Conservation (phyloP, 2,797 vertebrate genomes). For the Gallinago solitaria region DNA sequence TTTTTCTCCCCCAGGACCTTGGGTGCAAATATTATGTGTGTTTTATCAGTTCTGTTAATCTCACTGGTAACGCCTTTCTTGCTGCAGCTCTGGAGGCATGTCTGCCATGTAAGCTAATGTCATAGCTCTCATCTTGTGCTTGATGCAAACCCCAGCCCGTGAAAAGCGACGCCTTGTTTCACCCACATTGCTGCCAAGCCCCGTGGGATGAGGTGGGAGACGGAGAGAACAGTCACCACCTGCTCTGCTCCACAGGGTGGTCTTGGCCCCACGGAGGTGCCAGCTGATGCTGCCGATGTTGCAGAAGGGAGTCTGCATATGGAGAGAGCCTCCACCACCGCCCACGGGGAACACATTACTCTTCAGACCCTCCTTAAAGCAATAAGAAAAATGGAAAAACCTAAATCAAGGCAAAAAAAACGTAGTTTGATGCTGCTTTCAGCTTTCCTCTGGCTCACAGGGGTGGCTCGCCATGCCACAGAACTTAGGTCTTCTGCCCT, state of each 20-base stretch:
- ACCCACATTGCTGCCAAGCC: neutral
- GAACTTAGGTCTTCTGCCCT: neutral
- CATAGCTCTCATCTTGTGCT: neutral
- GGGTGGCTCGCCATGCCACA: fast-evolving
- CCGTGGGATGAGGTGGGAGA: neutral
- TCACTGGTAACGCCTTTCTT: neutral
- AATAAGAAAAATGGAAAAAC: neutral
- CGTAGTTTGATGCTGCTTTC: neutral
- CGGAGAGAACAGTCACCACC: neutral
- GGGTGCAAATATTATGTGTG: neutral
- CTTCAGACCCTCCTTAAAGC: neutral
- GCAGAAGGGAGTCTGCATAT: neutral
- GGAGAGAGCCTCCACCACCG: neutral
- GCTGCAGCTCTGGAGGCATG: neutral
- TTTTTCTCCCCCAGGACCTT: neutral
- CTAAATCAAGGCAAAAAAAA: neutral
- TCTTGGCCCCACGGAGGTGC: neutral
- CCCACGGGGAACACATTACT: fast-evolving
- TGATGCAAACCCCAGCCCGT: neutral
- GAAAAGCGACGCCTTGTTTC: neutral
- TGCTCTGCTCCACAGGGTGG: neutral
- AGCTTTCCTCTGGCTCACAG: neutral
- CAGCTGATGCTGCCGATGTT: neutral
- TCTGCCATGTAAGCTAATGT: neutral
- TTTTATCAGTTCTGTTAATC: neutral